A percentile compares a stretch with the other conserved stretches of the same genome.
Evolutionary conservation across 2,797 vertebrate genomes (phyloP).

Genomic region (Crenuchus spilurus): DNA sequence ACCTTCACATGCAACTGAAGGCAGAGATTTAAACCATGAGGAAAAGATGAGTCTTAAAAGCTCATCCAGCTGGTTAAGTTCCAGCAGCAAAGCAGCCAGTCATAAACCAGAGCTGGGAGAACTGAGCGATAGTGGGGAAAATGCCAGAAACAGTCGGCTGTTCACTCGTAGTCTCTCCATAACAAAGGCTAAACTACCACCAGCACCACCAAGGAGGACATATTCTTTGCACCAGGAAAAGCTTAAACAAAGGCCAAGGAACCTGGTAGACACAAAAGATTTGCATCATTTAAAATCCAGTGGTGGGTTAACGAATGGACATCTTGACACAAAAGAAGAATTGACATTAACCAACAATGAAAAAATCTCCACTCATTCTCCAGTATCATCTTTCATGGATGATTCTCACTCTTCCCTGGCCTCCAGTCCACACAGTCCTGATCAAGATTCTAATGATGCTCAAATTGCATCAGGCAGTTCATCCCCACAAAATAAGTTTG

Average conservation of each 20-base stretch:
- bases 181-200: conserved; percentile 88
- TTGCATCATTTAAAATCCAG: conserved; percentile 46
- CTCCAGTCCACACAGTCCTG: conserved; percentile 47
- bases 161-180: conserved; percentile 85
- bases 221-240: conserved; percentile 83
- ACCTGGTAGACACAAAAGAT: conserved; percentile 56
- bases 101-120: conserved; percentile 30
- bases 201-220: conserved; percentile 84
- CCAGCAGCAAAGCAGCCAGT: conserved; percentile 51
- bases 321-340: conserved; percentile 62
- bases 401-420: conserved; percentile 45
- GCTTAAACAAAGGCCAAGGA: conserved; percentile 55
- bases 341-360: conserved; percentile 54
- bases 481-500: conserved; percentile 78
- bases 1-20: conserved; percentile 49
- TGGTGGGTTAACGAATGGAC: conserved; percentile 48
- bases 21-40: conserved; percentile 45
- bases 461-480: conserved; percentile 57
- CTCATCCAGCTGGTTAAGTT: conserved; percentile 67
- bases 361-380: conserved; percentile 55
- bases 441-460: conserved; percentile 44
- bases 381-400: conserved; percentile 55
- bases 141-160: conserved; percentile 79
- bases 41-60: conserved; percentile 71
- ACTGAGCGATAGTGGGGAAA: conserved; percentile 67